Evolutionary conservation across 2,888 invertebrate genomes (phyloP).

Genomic region (Pandemis corylana): DNA sequence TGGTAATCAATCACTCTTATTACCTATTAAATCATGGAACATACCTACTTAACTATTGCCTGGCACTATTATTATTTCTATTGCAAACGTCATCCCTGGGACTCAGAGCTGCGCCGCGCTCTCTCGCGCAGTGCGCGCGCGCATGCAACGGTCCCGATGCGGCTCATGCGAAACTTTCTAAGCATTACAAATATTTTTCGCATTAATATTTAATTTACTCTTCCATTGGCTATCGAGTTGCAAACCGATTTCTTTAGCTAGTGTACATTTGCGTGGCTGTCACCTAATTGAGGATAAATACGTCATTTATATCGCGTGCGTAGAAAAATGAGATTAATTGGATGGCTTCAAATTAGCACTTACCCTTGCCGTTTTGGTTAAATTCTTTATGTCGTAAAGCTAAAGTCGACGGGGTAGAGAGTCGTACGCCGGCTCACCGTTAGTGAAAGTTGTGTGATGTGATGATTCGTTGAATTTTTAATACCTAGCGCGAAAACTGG

Average conservation of each 20-base stretch:
- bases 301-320: conserved; percentile 11
- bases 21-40: background rate
- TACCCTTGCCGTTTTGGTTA: conserved; percentile 31
- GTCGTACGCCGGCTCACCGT: conserved; percentile 59
- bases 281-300: conserved; percentile 19
- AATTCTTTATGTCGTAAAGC: conserved; percentile 30
- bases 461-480: conserved; percentile 81
- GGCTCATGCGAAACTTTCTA: conserved; percentile 80
- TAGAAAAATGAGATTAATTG: conserved; percentile 7
- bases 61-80: conserved; percentile 19
- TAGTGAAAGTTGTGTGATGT: conserved; percentile 82
- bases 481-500: conserved; percentile 74
- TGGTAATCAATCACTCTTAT: background rate
- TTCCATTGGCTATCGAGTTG: conserved; percentile 66
- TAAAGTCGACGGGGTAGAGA: conserved; percentile 51
- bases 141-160: conserved; percentile 79
- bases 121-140: conserved; percentile 81
- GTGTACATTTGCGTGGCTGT: conserved; percentile 43
- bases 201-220: conserved; percentile 82
- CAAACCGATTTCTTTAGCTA: conserved; percentile 52
- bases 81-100: conserved; percentile 46
- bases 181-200: conserved; percentile 81
- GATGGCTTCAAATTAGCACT: conserved; percentile 9
- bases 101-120: conserved; percentile 65
- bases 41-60: conserved; percentile 15